These are phyloP conservation scores for Pelecanus crispus DNA, from an alignment of 2,113 vertebrate genomes.

Conservation along the genomic window DNA sequence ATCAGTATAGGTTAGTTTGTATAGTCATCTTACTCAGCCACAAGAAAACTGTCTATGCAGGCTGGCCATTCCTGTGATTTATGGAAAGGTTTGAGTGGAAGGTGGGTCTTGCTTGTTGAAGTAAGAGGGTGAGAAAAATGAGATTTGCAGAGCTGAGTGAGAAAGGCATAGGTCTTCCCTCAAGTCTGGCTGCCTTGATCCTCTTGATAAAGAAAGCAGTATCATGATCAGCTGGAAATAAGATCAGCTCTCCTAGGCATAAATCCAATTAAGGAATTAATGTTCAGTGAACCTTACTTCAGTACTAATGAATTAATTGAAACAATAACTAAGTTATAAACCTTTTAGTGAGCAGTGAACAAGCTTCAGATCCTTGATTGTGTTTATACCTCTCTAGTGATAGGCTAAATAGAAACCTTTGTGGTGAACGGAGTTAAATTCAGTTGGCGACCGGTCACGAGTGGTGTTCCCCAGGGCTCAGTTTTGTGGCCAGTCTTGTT, in stretches of 20 bases:
- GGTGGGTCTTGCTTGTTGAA: background rate
- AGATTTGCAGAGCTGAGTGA: background rate
- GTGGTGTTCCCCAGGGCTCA: no score
- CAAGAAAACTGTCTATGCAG: background rate
- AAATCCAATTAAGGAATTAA: constrained; percentile 27
- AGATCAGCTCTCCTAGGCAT: background rate
- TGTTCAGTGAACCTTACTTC: background rate
- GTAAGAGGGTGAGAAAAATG: background rate
- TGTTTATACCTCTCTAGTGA: background rate
- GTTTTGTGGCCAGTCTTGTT: no score
- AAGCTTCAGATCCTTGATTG: background rate
- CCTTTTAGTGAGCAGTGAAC: background rate
- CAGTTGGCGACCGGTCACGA: no score
- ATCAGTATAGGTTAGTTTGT: background rate
- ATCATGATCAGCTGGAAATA: background rate
- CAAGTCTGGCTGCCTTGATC: background rate
- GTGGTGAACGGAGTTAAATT: no score
- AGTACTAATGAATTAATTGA: constrained; percentile 28
- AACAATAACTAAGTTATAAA: constrained; percentile 7
- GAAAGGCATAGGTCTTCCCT: background rate
- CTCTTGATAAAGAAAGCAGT: background rate
- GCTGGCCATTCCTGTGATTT: background rate
- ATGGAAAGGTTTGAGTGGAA: background rate
- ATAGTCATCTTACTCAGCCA: background rate
- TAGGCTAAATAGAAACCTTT: background rate